Evolutionary conservation across 2,888 invertebrate species (phyloP).

Genomic region (Pherbina coryleti): DNA sequence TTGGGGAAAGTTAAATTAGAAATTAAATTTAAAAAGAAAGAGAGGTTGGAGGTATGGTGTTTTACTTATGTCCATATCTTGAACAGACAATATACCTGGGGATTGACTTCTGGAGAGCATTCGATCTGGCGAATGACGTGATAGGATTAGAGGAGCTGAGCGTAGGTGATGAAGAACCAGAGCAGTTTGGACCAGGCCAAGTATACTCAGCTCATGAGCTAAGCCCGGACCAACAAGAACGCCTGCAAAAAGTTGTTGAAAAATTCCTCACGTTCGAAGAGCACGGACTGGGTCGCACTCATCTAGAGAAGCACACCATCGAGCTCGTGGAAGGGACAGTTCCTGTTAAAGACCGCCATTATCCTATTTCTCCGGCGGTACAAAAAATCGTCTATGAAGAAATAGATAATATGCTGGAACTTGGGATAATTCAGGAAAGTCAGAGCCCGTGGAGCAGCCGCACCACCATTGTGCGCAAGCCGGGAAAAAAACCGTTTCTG

Average conservation of each 20-base stretch:
- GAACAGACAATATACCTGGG: too few species aligned
- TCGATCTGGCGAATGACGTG: too few species aligned
- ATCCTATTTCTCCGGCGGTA: slow-evolving; percentile 30
- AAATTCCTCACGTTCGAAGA: neutral
- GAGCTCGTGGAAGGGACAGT: slow-evolving; percentile 36
- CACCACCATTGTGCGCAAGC: slow-evolving; percentile 41
- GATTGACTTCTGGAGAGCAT: too few species aligned
- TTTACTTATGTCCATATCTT: neutral
- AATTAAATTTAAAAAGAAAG: too few species aligned
- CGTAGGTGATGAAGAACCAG: too few species aligned
- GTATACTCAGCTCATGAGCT: too few species aligned
- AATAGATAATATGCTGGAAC: slow-evolving; percentile 48
- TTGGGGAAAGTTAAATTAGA: neutral
- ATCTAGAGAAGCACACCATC: slow-evolving; percentile 36
- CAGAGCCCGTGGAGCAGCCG: slow-evolving; percentile 55
- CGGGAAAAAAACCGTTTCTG: neutral
- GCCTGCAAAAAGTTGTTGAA: neutral
- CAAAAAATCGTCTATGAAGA: neutral
- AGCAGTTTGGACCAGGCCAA: too few species aligned
- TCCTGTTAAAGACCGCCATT: slow-evolving; percentile 43
- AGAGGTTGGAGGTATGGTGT: too few species aligned
- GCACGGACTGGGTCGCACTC: neutral
- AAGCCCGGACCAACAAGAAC: neutral
- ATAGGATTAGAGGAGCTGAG: too few species aligned
- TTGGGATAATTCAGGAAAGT: slow-evolving; percentile 54